Conservation (phyloP, 2,888 invertebrate genomes). For the Philereme transversata region DNA sequence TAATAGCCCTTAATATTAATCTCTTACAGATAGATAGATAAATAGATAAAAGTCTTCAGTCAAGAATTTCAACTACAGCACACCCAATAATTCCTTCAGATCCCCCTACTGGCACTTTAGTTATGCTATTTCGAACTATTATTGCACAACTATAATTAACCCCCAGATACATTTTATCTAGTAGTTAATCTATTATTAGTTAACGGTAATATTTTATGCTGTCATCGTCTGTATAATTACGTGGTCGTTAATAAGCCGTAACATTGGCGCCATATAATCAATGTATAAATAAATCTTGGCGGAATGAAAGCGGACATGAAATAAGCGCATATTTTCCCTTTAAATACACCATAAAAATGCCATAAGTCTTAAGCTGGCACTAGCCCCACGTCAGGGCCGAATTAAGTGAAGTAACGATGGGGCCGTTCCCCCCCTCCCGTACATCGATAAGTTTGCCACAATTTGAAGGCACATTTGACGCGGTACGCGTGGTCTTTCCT, state of each 20-base stretch:
- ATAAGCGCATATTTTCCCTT: constrained; percentile 74
- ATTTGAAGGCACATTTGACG: too few species aligned
- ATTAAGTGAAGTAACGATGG: neutral
- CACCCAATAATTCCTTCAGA: neutral
- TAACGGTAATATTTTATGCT: constrained; percentile 65
- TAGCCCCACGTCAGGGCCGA: constrained; percentile 50
- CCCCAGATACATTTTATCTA: constrained; percentile 37
- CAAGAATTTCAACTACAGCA: too few species aligned
- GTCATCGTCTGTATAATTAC: constrained; percentile 72
- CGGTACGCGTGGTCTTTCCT: too few species aligned
- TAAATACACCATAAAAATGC: constrained; percentile 77
- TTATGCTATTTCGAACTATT: constrained; percentile 12
- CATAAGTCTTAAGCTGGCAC: constrained; percentile 74
- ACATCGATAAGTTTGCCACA: too few species aligned
- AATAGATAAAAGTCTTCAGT: too few species aligned
- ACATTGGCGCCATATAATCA: constrained; percentile 78
- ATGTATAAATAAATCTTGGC: constrained; percentile 74
- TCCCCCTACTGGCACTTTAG: neutral
- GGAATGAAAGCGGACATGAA: constrained; percentile 78
- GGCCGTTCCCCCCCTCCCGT: too few species aligned
- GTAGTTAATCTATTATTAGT: constrained; percentile 58
- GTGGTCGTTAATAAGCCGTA: constrained; percentile 73
- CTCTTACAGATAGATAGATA: too few species aligned
- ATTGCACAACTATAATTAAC: constrained; percentile 27
- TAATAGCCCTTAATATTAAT: too few species aligned